Base-by-base conservation (phyloP, 2,113 vertebrate species). In the Leucopternis melanops region DNA sequence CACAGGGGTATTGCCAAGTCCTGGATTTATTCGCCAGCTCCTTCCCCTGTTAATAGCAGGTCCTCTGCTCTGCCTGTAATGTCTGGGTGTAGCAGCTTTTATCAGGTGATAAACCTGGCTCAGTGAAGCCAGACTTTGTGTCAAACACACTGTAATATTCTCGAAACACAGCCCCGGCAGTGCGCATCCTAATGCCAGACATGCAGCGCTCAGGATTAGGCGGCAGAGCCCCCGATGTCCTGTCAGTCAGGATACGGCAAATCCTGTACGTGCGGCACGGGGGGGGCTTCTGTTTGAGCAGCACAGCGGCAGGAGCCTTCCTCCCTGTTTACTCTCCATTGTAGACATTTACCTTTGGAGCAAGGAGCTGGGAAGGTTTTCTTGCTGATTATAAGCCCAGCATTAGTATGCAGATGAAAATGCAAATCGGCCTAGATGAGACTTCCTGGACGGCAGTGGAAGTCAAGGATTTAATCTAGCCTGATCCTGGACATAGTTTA, bases 311-410 rank as follows among this genome's bases (percentile, higher is more conserved):
- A 82, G 94, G 86, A 92, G 61, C 88, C 52, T 94, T 78, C 2
- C 17, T 73, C 85, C 77, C 25, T 27, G 50, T 61, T 95, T 89
- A 61, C 73, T 22, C 87, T 79, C 92, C 83, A 38, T 6, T 32
- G 62, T 95, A 87, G 96, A 83, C 70, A 21, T 94, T 86, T 80
- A 57, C 94, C 58, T 94, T 95, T 74, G 75, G 94, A 88, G 78
- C 83, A 62, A 47, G 57, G 95, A 88, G 84, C 81, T 42, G 25
- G 77, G 91, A 78, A 93, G 85, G 55, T 91, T 96, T 88, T 70
- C 91, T 89, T 79, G 47, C 78, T 94, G 86, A 78, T 81, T 63
- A 69, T 62, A 90, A 92, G 55, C 42, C 69, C 18, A 21, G 84
- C 66, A n/a, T 93, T 90, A 95, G 71, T 9, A 42, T 55, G 42